phyloP scores from a whole-genome alignment of 1,140 invertebrate genomes.

The Drosophila oshimai region DNA sequence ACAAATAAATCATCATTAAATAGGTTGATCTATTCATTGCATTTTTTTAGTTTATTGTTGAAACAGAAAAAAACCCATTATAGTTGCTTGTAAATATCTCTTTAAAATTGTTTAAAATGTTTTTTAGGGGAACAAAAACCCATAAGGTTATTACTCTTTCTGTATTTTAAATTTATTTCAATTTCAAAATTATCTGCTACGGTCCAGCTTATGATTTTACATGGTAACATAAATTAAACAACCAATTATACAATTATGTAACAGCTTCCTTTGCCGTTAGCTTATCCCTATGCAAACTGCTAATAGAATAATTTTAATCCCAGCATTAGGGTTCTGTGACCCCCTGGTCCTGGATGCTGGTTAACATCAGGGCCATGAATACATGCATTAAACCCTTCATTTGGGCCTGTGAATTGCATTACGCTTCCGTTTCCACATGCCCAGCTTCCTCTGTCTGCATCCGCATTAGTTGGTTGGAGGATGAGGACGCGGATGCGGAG shows the following conservation, averaged over 20 bases:
- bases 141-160: no score
- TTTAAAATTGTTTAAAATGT: no score
- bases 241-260: no score
- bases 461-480: constrained; percentile 16
- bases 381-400: constrained; percentile 61
- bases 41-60: no score
- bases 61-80: no score
- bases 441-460: constrained; percentile 31
- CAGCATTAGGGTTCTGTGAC: background rate
- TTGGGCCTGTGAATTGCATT: constrained; percentile 64
- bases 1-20: background rate
- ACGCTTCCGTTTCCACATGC: constrained; percentile 44
- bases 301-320: constrained; percentile 47
- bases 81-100: no score
- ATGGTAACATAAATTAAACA: no score
- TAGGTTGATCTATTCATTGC: background rate
- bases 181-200: no score
- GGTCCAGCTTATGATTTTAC: no score
- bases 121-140: no score
- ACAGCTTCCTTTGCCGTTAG: background rate
- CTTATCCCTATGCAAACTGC: constrained; percentile 7
- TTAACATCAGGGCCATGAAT: constrained; percentile 14
- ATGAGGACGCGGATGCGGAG: background rate
- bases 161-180: no score
- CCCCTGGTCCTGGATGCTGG: constrained; percentile 3